These are phyloP conservation scores for Acanthopleura granulata DNA, from an alignment of 2,888 invertebrate species.

Conservation along the genomic window DNA sequence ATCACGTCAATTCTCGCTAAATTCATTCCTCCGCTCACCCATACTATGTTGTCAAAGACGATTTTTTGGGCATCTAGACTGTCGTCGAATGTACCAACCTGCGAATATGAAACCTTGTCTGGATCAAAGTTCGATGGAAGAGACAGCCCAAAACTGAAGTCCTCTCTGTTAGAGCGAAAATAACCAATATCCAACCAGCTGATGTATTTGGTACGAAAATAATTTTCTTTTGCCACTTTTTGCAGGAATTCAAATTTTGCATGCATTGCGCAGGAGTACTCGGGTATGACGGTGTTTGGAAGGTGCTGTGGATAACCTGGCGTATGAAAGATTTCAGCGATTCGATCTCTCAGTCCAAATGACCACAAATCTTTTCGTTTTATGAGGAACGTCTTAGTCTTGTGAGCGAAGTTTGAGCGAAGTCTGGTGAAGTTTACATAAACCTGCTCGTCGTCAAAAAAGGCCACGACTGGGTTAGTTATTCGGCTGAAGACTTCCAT, in stretches of 20 bases:
- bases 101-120: conserved; percentile 40
- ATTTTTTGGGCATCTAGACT: conserved; percentile 37
- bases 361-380: conserved; percentile 45
- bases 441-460: conserved; percentile 46
- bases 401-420: conserved; percentile 33
- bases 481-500: conserved; percentile 50
- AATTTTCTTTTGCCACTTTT: conserved; percentile 41
- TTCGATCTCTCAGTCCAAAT: conserved; percentile 41
- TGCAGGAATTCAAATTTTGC: conserved; percentile 60
- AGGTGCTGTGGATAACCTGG: conserved; percentile 48
- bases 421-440: conserved; percentile 34
- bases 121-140: conserved; percentile 40
- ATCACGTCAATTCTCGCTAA: conserved; percentile 47
- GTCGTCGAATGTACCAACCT: conserved; percentile 26
- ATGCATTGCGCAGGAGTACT: conserved; percentile 62
- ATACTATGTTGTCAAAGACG: conserved; percentile 43
- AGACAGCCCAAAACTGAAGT: conserved; percentile 32
- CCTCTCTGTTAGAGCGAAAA: conserved; percentile 45
- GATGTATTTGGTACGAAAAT: conserved; percentile 51
- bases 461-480: conserved; percentile 52
- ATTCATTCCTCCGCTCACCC: conserved; percentile 59
- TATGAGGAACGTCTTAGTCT: conserved; percentile 40
- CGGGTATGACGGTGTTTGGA: conserved; percentile 57
- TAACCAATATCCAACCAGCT: conserved; percentile 61
- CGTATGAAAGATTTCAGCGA: conserved; percentile 44